These are phyloP conservation scores for Dicyrtoma fusca DNA, from an alignment of 2,888 invertebrate species.

Conservation along the genomic window DNA sequence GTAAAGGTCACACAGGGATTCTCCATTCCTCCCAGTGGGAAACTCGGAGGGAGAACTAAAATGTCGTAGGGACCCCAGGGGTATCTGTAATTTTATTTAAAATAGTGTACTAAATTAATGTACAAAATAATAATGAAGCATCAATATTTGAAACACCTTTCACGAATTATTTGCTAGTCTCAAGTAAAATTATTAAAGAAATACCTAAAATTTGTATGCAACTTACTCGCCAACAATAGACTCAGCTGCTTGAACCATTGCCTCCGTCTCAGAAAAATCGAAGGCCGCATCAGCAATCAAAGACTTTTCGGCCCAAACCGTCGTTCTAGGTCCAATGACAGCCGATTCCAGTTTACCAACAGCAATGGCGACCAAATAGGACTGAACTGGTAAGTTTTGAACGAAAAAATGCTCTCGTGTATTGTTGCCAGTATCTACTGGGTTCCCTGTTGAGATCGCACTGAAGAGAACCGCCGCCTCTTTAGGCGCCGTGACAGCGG, in stretches of 20 bases:
- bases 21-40: slow-evolving; percentile 97
- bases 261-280: slow-evolving; percentile 87
- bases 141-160: neutral
- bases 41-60: slow-evolving; percentile 87
- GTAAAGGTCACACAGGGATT: slow-evolving; percentile 95
- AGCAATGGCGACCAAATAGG: slow-evolving; percentile 87
- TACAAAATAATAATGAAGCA: neutral
- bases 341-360: slow-evolving; percentile 78
- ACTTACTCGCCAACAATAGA: slow-evolving; percentile 69
- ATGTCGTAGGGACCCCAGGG: slow-evolving; percentile 89
- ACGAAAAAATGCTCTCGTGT: slow-evolving; percentile 66
- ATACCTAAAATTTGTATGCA: slow-evolving; percentile 64
- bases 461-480: slow-evolving; percentile 86
- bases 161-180: neutral
- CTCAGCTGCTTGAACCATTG: slow-evolving; percentile 80
- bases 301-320: slow-evolving; percentile 88
- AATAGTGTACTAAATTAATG: neutral
- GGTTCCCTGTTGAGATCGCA: slow-evolving; percentile 68
- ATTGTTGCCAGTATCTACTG: slow-evolving; percentile 59
- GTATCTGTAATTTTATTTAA: slow-evolving; percentile 66
- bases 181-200: neutral
- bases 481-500: slow-evolving; percentile 69
- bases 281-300: slow-evolving; percentile 79
- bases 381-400: slow-evolving; percentile 81
- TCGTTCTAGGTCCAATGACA: slow-evolving; percentile 76